A percentile compares a stretch with the other conserved stretches of the same genome.
Evolutionary conservation across 2,888 invertebrate genomes (phyloP).

Genomic region (Lasioglossum villosulum): DNA sequence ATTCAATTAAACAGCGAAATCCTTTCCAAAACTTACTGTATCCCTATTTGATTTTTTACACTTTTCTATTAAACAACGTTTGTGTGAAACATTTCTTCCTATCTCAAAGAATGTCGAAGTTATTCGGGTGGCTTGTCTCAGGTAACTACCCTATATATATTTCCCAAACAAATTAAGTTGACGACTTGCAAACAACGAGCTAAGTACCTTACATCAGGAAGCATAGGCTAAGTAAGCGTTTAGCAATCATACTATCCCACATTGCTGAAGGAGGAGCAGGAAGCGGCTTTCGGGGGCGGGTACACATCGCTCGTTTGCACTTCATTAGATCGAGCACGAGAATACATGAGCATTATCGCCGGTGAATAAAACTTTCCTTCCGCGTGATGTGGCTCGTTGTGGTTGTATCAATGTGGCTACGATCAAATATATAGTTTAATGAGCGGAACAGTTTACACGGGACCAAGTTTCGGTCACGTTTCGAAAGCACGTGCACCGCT

Average conservation of each 20-base stretch:
- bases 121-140: too few relatives aligned
- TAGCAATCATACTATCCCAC: slow-evolving; percentile 50
- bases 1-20: too few relatives aligned
- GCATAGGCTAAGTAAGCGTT: slow-evolving; percentile 59
- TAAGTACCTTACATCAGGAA: slow-evolving; percentile 40
- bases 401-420: slow-evolving; percentile 13
- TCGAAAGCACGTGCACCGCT: slow-evolving; percentile 21
- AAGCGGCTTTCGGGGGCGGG: slow-evolving; percentile 37
- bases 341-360: slow-evolving; percentile 27
- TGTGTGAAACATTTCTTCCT: too few relatives aligned
- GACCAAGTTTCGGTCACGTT: slow-evolving; percentile 30
- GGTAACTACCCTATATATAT: slow-evolving; percentile 11
- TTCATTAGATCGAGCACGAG: slow-evolving; percentile 51
- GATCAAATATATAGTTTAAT: slow-evolving; percentile 49
- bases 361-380: slow-evolving; percentile 37
- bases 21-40: too few relatives aligned
- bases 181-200: slow-evolving; percentile 48
- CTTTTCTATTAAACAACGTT: too few relatives aligned
- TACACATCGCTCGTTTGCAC: slow-evolving; percentile 54
- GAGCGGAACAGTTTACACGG: slow-evolving; percentile 39
- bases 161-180: slow-evolving; percentile 50
- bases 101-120: too few relatives aligned
- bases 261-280: slow-evolving; percentile 28
- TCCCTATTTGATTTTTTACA: too few relatives aligned
- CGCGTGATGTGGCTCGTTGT: background rate